Evolutionary conservation across 2,113 vertebrate genomes (phyloP), one percentile per base, ranked within the genome.

Genomic region (Epinephelus moara): DNA sequence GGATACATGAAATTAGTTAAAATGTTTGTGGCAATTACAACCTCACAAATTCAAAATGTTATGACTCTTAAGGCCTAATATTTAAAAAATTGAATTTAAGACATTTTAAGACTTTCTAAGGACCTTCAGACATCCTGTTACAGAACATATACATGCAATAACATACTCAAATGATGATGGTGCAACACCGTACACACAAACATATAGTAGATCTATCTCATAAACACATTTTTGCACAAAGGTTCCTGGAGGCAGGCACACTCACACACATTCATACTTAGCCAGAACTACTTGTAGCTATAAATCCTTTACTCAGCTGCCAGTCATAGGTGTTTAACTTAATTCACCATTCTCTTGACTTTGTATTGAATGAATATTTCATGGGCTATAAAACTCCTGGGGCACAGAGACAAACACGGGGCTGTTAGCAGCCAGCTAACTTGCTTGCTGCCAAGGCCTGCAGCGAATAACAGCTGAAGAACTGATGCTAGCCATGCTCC

Each of bases 311-410:
- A 30, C 63, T 74, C 23, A 71, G 72, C 64, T 72, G 56, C 80
- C 40, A 70, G 74, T 74, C 57, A 75, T 11, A 67, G 55, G 40
- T 11, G 4, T 86, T 68, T 57, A 84, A 83, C 63, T 67, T 62
- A 77, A 84, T 61, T 79, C 42, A 79, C 49, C 52, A 74, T 85
- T 75, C 49, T 62, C 63, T 62, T 64, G 37, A 79, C 73, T 74
- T 88, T 91, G 68, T 75, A 68, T 53, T 63, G 72, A 70, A 81
- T 90, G 23, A 83, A 90, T 93, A 92, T 92, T 92, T 91, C 62
- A 91, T 89, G 50, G 76, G 71, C 74, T 80, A 15, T 82, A 75
- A 84, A 74, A 72, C 73, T 82, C 78, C 42, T 10, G 63, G 21
- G 84, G 84, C 74, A 60, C 18, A 52, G 55, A 82, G 70, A 89